Conservation (phyloP, 2,113 vertebrate species). For the Struthio camelus region DNA sequence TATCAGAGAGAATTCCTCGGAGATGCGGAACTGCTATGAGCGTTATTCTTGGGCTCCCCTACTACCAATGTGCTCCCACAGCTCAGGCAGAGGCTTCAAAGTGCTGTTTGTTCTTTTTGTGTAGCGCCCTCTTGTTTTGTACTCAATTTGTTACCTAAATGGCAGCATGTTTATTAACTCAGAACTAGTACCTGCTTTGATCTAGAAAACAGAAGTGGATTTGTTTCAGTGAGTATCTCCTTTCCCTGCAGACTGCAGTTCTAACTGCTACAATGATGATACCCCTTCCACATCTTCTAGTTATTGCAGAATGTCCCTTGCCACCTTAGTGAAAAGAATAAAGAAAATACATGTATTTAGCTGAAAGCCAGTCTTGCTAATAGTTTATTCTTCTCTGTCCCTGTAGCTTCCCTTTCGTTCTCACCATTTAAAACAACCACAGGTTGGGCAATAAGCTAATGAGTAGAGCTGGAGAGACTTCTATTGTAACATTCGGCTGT, state of each 20-base stretch:
- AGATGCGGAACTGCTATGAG: neutral
- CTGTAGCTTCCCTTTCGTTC: neutral
- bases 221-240: neutral
- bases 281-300: neutral
- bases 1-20: neutral
- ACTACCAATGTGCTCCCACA: neutral
- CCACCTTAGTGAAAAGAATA: neutral
- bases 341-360: neutral
- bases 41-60: neutral
- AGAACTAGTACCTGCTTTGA: neutral
- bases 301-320: neutral
- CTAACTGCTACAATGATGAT: neutral
- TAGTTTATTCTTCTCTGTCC: neutral
- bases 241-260: neutral
- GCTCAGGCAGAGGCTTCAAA: neutral
- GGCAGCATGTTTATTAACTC: neutral
- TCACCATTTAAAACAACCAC: neutral
- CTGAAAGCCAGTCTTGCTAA: neutral
- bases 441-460: neutral
- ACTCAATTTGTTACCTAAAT: neutral
- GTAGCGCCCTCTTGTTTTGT: neutral
- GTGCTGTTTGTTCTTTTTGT: neutral
- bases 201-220: neutral
- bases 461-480: neutral
- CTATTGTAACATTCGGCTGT: neutral